These are phyloP conservation scores for Leucophora obtusa DNA, from an alignment of 2,888 invertebrate species.

Conservation along the genomic window DNA sequence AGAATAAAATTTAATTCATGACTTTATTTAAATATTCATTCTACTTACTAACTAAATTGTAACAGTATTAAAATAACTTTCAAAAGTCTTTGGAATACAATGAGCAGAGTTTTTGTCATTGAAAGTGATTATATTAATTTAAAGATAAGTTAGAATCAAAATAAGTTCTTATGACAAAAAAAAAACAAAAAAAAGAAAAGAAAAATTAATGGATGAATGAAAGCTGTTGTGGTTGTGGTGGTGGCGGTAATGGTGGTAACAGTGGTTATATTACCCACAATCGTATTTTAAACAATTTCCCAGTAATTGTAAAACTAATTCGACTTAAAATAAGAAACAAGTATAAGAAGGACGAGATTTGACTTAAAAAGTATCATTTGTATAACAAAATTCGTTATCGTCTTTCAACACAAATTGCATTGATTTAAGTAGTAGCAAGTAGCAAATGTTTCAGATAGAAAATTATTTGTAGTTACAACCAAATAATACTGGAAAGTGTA, in stretches of 20 bases:
- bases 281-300: conserved; percentile 48
- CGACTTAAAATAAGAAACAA: conserved; percentile 35
- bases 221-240: no score
- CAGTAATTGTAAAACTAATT: conserved; percentile 54
- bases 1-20: conserved; percentile 14
- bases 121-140: conserved; percentile 51
- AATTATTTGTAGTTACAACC: not conserved
- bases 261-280: conserved; percentile 57
- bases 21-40: conserved; percentile 34
- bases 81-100: conserved; percentile 29
- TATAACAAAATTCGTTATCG: conserved; percentile 4
- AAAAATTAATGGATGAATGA: no score
- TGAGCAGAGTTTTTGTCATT: not conserved
- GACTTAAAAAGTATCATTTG: conserved; percentile 2
- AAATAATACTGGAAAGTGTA: conserved; percentile 21
- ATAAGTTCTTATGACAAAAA: not conserved
- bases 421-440: not conserved
- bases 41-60: not conserved
- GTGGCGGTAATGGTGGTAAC: conserved; percentile 31
- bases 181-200: not conserved
- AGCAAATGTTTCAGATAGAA: not conserved
- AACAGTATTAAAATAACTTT: conserved; percentile 30
- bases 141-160: conserved; percentile 33
- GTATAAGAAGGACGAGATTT: conserved; percentile 1
- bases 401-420: conserved; percentile 28